Conservation (phyloP, 2,888 invertebrate genomes). For the Ophioninae sp. region DNA sequence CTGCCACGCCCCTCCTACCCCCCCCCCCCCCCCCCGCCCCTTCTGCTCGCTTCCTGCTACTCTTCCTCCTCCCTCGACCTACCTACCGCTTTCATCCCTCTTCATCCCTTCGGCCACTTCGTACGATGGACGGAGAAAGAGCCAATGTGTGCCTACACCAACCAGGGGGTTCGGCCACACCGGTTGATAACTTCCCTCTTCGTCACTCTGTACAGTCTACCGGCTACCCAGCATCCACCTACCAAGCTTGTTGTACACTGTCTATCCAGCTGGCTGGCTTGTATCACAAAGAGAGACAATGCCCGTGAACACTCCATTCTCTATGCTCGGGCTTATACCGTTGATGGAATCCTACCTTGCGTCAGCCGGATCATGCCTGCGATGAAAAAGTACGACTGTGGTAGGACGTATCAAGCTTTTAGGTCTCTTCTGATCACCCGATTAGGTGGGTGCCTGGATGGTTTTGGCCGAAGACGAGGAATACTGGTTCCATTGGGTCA, state of each 20-base stretch:
- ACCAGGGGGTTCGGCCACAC: neutral
- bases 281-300: conserved; percentile 65
- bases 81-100: too few relatives aligned
- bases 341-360: conserved; percentile 51
- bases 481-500: too few relatives aligned
- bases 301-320: conserved; percentile 64
- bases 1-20: too few relatives aligned
- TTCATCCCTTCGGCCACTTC: neutral
- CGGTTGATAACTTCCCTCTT: conserved; percentile 43
- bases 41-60: conserved; percentile 48
- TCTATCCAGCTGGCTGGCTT: conserved; percentile 60
- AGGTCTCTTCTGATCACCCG: too few relatives aligned
- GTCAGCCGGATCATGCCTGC: conserved; percentile 22
- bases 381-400: too few relatives aligned
- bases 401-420: too few relatives aligned
- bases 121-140: conserved; percentile 61
- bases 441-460: too few relatives aligned
- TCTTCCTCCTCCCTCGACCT: too few relatives aligned
- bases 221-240: conserved; percentile 51
- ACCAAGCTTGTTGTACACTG: conserved; percentile 61
- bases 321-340: conserved; percentile 53
- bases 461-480: too few relatives aligned
- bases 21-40: conserved; percentile 66
- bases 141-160: conserved; percentile 30
- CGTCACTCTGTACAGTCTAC: conserved; percentile 60